Conservation (phyloP, 92 coral and sea anemone species). For the Paragorgia papillata region DNA sequence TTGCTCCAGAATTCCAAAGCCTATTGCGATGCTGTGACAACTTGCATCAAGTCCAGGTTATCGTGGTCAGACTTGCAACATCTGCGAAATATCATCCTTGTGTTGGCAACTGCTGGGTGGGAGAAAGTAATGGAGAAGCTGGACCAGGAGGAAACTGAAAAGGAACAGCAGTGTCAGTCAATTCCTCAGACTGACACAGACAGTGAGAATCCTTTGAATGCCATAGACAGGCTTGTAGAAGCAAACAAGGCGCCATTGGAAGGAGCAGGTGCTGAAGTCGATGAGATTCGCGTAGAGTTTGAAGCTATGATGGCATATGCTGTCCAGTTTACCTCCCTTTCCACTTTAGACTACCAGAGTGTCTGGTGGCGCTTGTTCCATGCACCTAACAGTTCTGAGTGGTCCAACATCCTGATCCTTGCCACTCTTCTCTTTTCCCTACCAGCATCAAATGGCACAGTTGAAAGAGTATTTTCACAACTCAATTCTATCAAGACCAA, state of each 20-base stretch:
- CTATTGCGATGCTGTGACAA: constrained; percentile 32
- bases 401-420: constrained; percentile 63
- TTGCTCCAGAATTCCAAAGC: constrained; percentile 32
- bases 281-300: constrained; percentile 28
- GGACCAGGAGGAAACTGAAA: no score
- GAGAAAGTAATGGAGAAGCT: constrained; percentile 50
- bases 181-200: constrained; percentile 20
- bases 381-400: constrained; percentile 55
- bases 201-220: constrained; percentile 32
- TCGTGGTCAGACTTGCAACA: constrained; percentile 40
- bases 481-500: constrained; percentile 73
- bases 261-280: constrained; percentile 42
- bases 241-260: constrained; percentile 37
- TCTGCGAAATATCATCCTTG: constrained; percentile 33
- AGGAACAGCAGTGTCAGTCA: constrained; percentile 11
- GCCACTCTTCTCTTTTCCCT: constrained; percentile 68
- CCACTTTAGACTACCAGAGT: constrained; percentile 64
- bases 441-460: constrained; percentile 79
- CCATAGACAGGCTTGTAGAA: constrained; percentile 36
- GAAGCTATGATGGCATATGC: constrained; percentile 32
- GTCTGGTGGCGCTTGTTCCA: constrained; percentile 71
- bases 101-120: constrained; percentile 73
- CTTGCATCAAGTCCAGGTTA: constrained; percentile 44
- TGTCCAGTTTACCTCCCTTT: constrained; percentile 53
- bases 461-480: constrained; percentile 74